Evolutionary conservation across 2,888 invertebrate genomes (phyloP), one percentile per base, ranked within the genome.

Genomic region (Diarsia mendica): DNA sequence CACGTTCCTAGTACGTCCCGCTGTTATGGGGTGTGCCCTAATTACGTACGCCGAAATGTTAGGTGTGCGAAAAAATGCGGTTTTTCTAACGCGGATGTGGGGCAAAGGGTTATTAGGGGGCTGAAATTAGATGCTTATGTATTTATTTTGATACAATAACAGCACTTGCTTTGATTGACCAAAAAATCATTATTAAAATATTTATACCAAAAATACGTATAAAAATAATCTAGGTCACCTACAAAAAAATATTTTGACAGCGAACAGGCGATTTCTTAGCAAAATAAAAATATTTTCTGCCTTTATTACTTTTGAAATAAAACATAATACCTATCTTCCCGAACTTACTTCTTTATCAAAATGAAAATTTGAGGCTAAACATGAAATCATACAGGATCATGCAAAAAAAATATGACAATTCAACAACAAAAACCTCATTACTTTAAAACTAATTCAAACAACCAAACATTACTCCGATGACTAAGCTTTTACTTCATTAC

Each of bases 21-120:
- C 79, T 89, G 90, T 89, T 90, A 89, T 89, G 90, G 93, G 93
- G 93, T 93, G 93, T 93, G 94, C 92, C 94, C 95, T 95, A 95
- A 95, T 96, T 96, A 94, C 92, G 93, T 92, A 91, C 91, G 91
- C 91, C 88, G 87, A 92, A 91, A 91, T 88, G 86, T 88, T 89
- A 82, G 79, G 79, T 78, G 79, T 68, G 73, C 66, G 71, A 77
- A 75, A 77, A 73, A 83, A 72, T 79, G 65, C 75, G 76, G 61
- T 82, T 85, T 85, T 85, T 88, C 73, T 77, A 58, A 70, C 53
- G 13, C n/a, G 49, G 44, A 70, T 79, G 10, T 68, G 66, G 61
- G 61, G 60, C 53, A 68, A 72, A 63, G 49, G 69, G 28, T 64
- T 48, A n/a, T 76, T 76, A 49, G 28, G 11, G 8, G 1, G 33